Conservation (phyloP, 1,140 invertebrate genomes). For the Campoletis sonorensis region DNA sequence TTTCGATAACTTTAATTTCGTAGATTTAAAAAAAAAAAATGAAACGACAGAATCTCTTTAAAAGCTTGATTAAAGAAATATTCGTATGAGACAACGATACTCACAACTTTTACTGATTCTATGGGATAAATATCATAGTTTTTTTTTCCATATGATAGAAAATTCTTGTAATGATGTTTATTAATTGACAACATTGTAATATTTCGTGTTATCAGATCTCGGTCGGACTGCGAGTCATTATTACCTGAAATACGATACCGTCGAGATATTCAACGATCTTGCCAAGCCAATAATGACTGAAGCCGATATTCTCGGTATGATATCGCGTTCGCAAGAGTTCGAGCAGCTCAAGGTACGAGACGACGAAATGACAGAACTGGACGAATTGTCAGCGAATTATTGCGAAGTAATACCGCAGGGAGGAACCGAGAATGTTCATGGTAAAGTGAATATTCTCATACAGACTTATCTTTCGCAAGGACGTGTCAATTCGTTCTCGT, state of each 20-base stretch:
- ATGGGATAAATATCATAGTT: neutral
- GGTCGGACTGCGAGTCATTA: slow-evolving; percentile 98
- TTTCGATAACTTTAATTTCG: neutral
- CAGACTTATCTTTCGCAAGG: slow-evolving; percentile 93
- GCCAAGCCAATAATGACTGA: slow-evolving; percentile 90
- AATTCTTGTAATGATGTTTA: too few relatives aligned
- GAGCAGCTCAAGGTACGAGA: slow-evolving; percentile 97
- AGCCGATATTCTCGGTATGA: slow-evolving; percentile 90
- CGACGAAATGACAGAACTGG: slow-evolving; percentile 95
- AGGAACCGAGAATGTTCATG: slow-evolving; percentile 92
- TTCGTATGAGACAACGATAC: too few relatives aligned
- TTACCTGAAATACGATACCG: slow-evolving; percentile 98
- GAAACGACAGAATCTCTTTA: too few relatives aligned
- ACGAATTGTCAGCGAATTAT: slow-evolving; percentile 82
- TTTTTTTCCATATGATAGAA: neutral
- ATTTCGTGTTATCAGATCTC: slow-evolving; percentile 81
- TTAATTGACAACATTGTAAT: neutral
- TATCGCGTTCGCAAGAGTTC: slow-evolving; percentile 96
- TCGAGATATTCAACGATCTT: slow-evolving; percentile 92
- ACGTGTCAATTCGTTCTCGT: slow-evolving; percentile 89
- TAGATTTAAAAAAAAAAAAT: too few relatives aligned
- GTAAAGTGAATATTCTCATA: slow-evolving; percentile 98
- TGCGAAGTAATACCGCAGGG: slow-evolving; percentile 88
- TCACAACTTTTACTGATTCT: too few relatives aligned
- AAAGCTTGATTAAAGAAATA: too few relatives aligned